Evolutionary conservation across 2,113 vertebrate genomes (phyloP).

Genomic region (Phoenicopterus ruber): DNA sequence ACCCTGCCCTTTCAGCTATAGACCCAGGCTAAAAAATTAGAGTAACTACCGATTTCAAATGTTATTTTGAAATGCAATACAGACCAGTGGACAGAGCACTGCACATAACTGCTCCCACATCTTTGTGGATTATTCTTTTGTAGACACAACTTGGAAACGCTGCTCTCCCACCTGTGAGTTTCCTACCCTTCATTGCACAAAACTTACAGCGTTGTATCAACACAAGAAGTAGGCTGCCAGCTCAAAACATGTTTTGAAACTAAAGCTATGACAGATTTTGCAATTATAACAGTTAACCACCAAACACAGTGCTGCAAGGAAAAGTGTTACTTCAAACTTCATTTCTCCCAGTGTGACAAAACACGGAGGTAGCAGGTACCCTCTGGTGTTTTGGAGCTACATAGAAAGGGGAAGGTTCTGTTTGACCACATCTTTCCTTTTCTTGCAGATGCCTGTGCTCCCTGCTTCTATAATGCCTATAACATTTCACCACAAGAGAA

Average conservation of each 20-base stretch:
- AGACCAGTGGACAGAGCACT: neutral
- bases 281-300: neutral
- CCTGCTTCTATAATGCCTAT: accelerated
- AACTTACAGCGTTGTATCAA: neutral
- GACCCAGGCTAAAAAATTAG: neutral
- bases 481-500: neutral
- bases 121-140: neutral
- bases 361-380: neutral
- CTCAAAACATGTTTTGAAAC: neutral
- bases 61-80: neutral
- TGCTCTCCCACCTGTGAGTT: neutral
- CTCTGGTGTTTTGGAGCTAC: accelerated
- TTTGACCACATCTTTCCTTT: neutral
- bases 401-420: neutral
- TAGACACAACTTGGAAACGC: neutral
- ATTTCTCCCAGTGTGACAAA: neutral
- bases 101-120: neutral
- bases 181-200: neutral
- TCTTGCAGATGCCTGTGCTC: neutral
- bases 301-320: neutral
- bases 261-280: neutral
- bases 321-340: neutral
- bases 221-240: neutral
- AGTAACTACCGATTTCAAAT: neutral
- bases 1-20: neutral